These are phyloP conservation scores for Eptatretus atami DNA, from an alignment of 2,797 vertebrate genomes.

Conservation along the genomic window DNA sequence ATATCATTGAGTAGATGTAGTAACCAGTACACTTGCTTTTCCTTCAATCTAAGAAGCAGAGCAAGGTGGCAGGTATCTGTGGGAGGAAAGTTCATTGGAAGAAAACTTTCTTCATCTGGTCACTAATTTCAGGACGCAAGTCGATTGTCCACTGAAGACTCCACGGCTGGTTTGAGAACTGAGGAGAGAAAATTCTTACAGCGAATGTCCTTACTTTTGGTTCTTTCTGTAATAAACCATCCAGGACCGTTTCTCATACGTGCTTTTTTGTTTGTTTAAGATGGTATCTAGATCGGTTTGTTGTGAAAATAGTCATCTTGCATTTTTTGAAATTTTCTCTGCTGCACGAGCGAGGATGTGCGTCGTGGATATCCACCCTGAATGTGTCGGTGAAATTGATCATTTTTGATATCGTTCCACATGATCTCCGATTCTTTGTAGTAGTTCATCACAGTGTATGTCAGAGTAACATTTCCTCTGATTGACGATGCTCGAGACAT, in stretches of 20 bases:
- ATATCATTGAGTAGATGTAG: not conserved
- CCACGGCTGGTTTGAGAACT: not conserved
- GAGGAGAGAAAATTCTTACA: not conserved
- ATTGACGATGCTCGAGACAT: too few species aligned
- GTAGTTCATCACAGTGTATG: conserved; percentile 1
- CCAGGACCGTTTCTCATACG: not conserved
- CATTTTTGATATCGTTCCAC: not conserved
- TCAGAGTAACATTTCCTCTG: not conserved
- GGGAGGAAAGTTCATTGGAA: not conserved
- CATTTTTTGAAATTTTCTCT: not conserved
- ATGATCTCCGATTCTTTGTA: not conserved
- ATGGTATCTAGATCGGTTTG: not conserved
- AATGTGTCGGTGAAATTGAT: not conserved
- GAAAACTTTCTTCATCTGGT: not conserved
- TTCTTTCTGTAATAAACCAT: not conserved
- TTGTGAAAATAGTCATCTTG: not conserved
- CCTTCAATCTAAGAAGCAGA: not conserved
- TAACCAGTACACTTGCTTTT: not conserved
- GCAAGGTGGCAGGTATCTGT: not conserved
- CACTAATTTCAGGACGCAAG: not conserved
- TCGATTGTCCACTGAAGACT: not conserved
- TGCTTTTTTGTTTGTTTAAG: not conserved
- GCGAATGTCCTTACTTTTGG: not conserved
- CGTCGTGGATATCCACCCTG: not conserved
- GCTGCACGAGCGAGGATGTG: not conserved